These are phyloP conservation scores for Cyanoramphus novaezelandiae DNA, from an alignment of 2,113 vertebrate species.

Conservation along the genomic window DNA sequence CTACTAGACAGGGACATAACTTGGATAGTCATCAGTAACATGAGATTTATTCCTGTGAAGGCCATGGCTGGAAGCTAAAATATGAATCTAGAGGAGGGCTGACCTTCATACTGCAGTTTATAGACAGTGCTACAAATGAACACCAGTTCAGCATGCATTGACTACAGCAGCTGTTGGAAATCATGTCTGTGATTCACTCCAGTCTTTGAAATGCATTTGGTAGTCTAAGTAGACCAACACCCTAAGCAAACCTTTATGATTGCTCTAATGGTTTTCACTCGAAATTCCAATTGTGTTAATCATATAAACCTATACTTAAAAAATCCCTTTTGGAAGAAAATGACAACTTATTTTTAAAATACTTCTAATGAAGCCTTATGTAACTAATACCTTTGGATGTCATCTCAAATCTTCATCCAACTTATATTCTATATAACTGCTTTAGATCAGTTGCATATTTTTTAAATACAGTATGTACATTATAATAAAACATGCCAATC, in stretches of 20 bases:
- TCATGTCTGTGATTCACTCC: neutral
- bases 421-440: neutral
- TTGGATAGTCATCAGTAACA: neutral
- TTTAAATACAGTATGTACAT: neutral
- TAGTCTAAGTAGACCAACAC: neutral
- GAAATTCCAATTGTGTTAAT: neutral
- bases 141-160: neutral
- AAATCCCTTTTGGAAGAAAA: neutral
- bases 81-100: rapidly evolving
- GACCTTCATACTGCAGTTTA: neutral
- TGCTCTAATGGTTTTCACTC: neutral
- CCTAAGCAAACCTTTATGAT: neutral
- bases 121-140: neutral
- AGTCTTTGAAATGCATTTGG: neutral
- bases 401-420: neutral
- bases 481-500: neutral
- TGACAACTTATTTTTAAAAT: neutral
- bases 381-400: neutral
- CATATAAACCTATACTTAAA: neutral
- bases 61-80: neutral
- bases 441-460: neutral
- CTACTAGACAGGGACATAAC: neutral
- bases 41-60: neutral
- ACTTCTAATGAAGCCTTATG: neutral
- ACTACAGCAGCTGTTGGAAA: neutral